Conservation (phyloP, 2,113 vertebrate species). For the Chlorodrepanis virens region DNA sequence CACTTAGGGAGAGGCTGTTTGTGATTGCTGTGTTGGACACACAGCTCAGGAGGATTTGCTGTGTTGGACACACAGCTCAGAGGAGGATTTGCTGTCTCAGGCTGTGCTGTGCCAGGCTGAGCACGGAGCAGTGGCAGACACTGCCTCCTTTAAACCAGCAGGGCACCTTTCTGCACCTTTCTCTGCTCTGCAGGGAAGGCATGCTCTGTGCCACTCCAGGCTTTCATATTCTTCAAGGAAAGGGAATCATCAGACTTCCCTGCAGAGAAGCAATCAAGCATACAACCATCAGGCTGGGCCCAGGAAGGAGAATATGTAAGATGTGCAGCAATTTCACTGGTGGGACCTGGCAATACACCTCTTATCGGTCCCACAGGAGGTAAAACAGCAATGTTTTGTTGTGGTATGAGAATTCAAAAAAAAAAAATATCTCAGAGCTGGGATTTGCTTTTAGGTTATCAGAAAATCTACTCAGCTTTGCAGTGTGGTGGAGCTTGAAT, state of each 20-base stretch:
- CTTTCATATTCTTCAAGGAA: constrained; percentile 29
- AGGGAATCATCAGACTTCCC: constrained; percentile 18
- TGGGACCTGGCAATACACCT: background rate
- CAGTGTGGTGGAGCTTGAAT: background rate
- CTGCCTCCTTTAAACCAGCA: background rate
- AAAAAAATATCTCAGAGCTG: background rate
- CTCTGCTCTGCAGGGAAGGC: background rate
- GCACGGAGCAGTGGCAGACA: background rate
- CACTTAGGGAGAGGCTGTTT: background rate
- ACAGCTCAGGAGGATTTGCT: background rate
- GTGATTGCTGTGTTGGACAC: background rate
- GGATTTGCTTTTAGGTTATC: background rate
- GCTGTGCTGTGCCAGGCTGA: background rate
- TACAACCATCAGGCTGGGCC: background rate
- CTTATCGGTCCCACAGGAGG: background rate
- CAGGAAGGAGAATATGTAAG: background rate
- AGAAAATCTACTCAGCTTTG: background rate
- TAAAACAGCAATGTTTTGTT: background rate
- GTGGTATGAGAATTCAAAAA: background rate
- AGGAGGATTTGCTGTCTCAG: background rate
- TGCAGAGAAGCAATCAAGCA: constrained; percentile 49
- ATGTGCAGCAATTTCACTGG: background rate
- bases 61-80: background rate
- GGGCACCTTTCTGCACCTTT: background rate
- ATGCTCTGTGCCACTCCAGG: background rate